These are phyloP conservation scores for Nicator chloris DNA, from an alignment of 2,113 vertebrate genomes.

Conservation along the genomic window DNA sequence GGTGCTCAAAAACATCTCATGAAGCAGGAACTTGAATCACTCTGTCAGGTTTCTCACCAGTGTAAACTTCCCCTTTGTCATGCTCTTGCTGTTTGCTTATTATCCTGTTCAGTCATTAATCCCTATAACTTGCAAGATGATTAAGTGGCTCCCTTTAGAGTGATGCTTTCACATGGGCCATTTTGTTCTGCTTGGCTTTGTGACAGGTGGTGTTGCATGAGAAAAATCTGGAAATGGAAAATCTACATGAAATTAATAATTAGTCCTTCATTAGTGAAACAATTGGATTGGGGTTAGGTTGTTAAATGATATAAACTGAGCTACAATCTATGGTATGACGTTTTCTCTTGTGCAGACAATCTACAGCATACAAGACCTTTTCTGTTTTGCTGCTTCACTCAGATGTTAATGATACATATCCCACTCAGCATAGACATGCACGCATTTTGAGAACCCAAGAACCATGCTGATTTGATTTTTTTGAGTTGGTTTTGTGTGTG, in stretches of 20 bases:
- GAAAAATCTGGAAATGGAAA: background rate
- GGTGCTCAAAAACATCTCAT: background rate
- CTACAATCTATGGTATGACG: background rate
- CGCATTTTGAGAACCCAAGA: background rate
- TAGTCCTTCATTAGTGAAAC: background rate
- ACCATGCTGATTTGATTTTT: background rate
- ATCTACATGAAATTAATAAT: background rate
- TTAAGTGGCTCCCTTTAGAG: background rate
- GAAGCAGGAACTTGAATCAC: background rate
- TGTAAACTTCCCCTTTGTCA: background rate
- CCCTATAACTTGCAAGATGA: background rate
- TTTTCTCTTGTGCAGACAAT: background rate
- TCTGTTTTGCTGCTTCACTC: background rate
- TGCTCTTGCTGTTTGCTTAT: background rate
- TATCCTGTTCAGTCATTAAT: background rate
- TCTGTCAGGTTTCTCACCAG: background rate
- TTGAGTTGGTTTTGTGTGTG: accelerated
- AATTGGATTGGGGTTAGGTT: background rate
- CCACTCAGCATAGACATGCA: background rate
- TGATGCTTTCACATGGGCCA: background rate
- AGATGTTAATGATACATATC: background rate
- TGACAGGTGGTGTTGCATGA: background rate
- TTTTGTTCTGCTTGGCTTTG: background rate
- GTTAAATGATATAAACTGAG: background rate
- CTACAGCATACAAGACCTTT: background rate